Evolutionary conservation across 2,888 invertebrate species (phyloP), one percentile per base, ranked within the genome.

Genomic region (Eumerus sabulonum): DNA sequence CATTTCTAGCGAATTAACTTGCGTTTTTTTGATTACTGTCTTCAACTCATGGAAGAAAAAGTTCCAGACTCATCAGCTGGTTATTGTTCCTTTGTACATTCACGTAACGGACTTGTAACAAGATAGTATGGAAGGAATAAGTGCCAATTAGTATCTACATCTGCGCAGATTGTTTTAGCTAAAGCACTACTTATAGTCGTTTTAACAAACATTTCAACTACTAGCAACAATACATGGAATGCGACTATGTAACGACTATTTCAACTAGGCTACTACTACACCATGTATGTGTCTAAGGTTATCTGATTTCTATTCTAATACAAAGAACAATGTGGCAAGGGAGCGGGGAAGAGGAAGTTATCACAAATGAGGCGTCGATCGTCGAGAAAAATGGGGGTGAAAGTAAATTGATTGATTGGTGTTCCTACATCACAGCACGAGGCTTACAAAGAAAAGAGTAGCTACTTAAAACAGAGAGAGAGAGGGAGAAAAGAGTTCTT

Each of bases 51-150:
- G n/a, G 40, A 56, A 56, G 42, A 59, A 14, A 44, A 3, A 14
- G 13, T 19, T 42, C 18, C 44, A 11, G 27, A 27, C 27, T 27
- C 7, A 7, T 27, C 7, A 27, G 17, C 35, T 63, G 38, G 18
- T 56, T 35, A 27, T 17, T 57, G 50, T 63, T 57, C 45, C 16
- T 53, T 64, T 64, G 60, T 60, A 18, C 16, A 12, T 54, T 42
- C 19, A 16, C 48, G 14, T 45, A 45, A 47, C n/a, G 27, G n/a
- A 9, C 9, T 27, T 2, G 27, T 54, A 36, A 63, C 54, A 44
- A 62, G 60, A 60, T 17, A 60, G 50, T n/a, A n/a, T 67, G 60
- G 73, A 73, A 73, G 73, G 60, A 68, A 68, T 63, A 76, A 50
- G 60, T 76, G 48, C 56, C 60, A 71, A 76, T 35, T 60, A 64